Evolutionary conservation across 2,888 invertebrate species (phyloP).

Genomic region (Meteorus cinctellus): DNA sequence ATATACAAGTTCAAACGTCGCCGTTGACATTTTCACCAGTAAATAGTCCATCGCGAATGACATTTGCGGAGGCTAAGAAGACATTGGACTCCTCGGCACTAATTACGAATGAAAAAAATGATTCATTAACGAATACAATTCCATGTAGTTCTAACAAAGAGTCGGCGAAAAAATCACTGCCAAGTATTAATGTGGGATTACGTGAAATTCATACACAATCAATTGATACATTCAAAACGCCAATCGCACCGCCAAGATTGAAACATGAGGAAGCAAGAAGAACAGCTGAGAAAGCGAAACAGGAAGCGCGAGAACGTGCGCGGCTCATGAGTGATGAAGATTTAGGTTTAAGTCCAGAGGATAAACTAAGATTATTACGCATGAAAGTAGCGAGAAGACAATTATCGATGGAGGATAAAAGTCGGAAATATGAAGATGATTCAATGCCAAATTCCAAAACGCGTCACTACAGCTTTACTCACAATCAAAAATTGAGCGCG

Average conservation of each 20-base stretch:
- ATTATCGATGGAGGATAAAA: slow-evolving; percentile 64
- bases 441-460: slow-evolving; percentile 51
- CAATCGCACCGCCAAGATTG: slow-evolving; percentile 74
- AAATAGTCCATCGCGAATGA: slow-evolving; percentile 60
- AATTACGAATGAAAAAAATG: slow-evolving; percentile 26
- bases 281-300: slow-evolving; percentile 78
- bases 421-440: slow-evolving; percentile 55
- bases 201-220: slow-evolving; percentile 49
- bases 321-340: slow-evolving; percentile 83
- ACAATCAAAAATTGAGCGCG: slow-evolving; percentile 47
- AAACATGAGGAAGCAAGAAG: slow-evolving; percentile 74
- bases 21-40: slow-evolving; percentile 60
- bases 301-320: slow-evolving; percentile 79
- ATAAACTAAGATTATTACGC: slow-evolving; percentile 77
- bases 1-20: slow-evolving; percentile 55
- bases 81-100: slow-evolving; percentile 47
- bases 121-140: slow-evolving; percentile 29
- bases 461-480: slow-evolving; percentile 60
- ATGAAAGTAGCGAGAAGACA: slow-evolving; percentile 72
- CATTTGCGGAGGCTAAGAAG: slow-evolving; percentile 61
- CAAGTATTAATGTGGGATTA: slow-evolving; percentile 28
- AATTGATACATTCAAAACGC: slow-evolving; percentile 73
- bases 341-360: slow-evolving; percentile 82
- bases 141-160: slow-evolving; percentile 36
- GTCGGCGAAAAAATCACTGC: slow-evolving; percentile 16